A percentile compares a stretch with the other conserved stretches of the same genome.
phyloP scores from a whole-genome alignment of 2,113 vertebrate genomes.

The Albula glossodonta region DNA sequence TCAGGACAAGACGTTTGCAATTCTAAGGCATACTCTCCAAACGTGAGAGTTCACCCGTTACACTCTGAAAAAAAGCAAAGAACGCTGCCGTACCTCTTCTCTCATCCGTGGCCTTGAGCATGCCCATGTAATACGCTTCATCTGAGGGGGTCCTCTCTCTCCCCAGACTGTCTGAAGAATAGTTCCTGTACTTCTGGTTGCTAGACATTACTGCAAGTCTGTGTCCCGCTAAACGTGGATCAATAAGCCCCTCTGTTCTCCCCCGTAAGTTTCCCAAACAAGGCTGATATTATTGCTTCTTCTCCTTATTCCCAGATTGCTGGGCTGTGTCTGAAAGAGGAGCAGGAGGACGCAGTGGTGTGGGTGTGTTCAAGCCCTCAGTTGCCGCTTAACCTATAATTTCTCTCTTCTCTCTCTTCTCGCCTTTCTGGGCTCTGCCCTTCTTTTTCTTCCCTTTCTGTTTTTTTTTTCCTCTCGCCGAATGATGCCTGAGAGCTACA shows the following conservation, averaged over 20 bases:
- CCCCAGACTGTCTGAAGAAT: slow-evolving; percentile 58
- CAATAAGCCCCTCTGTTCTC: background rate
- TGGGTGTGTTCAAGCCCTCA: background rate
- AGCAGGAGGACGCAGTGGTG: slow-evolving; percentile 6
- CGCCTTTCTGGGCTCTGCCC: slow-evolving; percentile 20
- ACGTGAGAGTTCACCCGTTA: background rate
- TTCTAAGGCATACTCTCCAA: background rate
- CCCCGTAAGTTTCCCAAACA: background rate
- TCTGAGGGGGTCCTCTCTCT: slow-evolving; percentile 69
- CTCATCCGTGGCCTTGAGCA: slow-evolving; percentile 72
- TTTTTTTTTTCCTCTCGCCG: slow-evolving; percentile 43
- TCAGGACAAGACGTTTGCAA: background rate
- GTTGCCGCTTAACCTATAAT: background rate
- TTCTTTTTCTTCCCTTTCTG: slow-evolving; percentile 24
- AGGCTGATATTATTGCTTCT: slow-evolving; percentile 36
- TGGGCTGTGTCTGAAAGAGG: slow-evolving; percentile 2
- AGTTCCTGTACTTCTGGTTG: slow-evolving; percentile 64
- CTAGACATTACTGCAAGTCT: slow-evolving; percentile 55
- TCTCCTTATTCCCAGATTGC: slow-evolving; percentile 19
- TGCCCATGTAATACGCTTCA: slow-evolving; percentile 69
- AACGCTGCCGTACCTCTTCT: slow-evolving; percentile 68
- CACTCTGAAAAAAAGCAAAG: slow-evolving; percentile 13
- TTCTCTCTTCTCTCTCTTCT: slow-evolving; percentile 34
- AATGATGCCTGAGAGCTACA: slow-evolving; percentile 64
- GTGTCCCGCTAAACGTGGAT: background rate